phyloP scores from a whole-genome alignment of 2,113 vertebrate genomes.

The Syngnathus floridae region DNA sequence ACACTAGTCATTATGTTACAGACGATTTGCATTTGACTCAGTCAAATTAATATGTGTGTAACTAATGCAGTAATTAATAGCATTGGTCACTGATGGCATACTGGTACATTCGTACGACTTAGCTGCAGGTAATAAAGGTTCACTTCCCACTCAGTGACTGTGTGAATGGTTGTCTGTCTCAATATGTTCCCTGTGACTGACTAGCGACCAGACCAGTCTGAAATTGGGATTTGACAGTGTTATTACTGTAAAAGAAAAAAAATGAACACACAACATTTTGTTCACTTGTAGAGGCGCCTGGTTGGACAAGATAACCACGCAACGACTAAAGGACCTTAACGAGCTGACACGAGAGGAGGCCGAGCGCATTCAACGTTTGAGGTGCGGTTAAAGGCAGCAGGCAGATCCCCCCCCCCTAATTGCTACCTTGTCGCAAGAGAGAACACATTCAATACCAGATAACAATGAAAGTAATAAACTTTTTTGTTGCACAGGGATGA shows the following conservation, averaged over 20 bases:
- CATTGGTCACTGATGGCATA: too few relatives aligned
- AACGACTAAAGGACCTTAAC: slow-evolving; percentile 55
- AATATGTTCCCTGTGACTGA: too few relatives aligned
- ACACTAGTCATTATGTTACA: neutral
- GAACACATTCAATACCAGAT: neutral
- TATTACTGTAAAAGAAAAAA: slow-evolving; percentile 21
- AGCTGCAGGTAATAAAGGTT: too few relatives aligned
- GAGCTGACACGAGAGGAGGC: slow-evolving; percentile 56
- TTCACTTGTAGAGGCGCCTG: slow-evolving; percentile 58
- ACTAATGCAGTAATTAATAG: neutral
- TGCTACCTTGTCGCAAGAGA: neutral
- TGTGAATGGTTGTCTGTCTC: too few relatives aligned
- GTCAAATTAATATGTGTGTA: neutral
- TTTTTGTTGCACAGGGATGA: slow-evolving; percentile 59
- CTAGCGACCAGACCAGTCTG: too few relatives aligned
- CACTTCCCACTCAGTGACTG: too few relatives aligned
- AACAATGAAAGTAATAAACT: slow-evolving; percentile 6
- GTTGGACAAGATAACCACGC: slow-evolving; percentile 60
- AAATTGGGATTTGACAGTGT: slow-evolving; percentile 19
- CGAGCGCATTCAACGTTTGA: slow-evolving; percentile 46
- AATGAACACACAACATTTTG: slow-evolving; percentile 18
- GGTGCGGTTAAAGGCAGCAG: slow-evolving; percentile 41
- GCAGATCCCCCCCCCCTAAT: neutral
- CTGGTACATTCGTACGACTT: too few relatives aligned
- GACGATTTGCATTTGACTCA: neutral